These are phyloP conservation scores for Sesamia nonagrioides DNA, from an alignment of 1,140 invertebrate species.

Conservation along the genomic window DNA sequence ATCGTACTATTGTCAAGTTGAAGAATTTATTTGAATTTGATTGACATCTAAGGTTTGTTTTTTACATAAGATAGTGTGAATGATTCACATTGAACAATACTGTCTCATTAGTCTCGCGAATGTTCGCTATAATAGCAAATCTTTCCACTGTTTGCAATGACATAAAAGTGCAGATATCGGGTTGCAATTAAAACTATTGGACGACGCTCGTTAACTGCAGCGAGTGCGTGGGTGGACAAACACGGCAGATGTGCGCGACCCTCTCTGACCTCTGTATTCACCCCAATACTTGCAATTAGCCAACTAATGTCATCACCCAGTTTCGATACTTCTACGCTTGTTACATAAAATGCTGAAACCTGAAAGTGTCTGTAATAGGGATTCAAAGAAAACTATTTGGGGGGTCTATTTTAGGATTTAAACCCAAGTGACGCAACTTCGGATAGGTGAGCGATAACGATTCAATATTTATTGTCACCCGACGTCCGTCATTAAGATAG, in stretches of 20 bases:
- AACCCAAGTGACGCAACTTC: constrained; percentile 70
- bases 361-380: background rate
- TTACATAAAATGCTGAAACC: constrained; percentile 16
- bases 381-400: constrained; percentile 66
- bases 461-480: constrained; percentile 86
- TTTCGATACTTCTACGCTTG: constrained; percentile 9
- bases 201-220: constrained; percentile 73
- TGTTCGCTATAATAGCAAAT: constrained; percentile 69
- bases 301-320: constrained; percentile 56
- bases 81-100: constrained; percentile 19
- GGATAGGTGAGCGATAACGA: constrained; percentile 80
- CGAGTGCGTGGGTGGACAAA: constrained; percentile 74
- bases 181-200: constrained; percentile 83
- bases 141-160: constrained; percentile 59
- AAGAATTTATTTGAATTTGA: constrained; percentile 45
- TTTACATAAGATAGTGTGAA: constrained; percentile 18
- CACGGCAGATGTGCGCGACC: constrained; percentile 82
- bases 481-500: constrained; percentile 87
- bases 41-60: constrained; percentile 27
- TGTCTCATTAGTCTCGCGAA: constrained; percentile 61
- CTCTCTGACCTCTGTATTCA: constrained; percentile 71
- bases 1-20: constrained; percentile 26
- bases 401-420: constrained; percentile 78
- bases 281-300: constrained; percentile 74
- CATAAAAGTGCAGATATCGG: constrained; percentile 79